phyloP scores from a whole-genome alignment of 2,888 invertebrate species.

The Dicyrtoma fusca region DNA sequence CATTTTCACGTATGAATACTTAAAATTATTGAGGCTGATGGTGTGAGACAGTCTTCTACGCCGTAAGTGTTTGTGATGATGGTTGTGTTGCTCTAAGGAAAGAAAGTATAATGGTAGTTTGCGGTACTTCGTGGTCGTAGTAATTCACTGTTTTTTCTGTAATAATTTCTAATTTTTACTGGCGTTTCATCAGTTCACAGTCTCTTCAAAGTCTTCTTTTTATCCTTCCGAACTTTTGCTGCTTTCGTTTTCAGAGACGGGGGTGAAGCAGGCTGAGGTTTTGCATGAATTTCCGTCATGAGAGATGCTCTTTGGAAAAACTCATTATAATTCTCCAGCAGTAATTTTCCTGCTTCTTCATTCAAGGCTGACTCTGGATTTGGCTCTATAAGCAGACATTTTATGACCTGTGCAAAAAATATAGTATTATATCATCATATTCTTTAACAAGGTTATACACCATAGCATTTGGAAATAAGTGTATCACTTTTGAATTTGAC shows the following conservation, averaged over 20 bases:
- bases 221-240: constrained; percentile 70
- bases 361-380: constrained; percentile 97
- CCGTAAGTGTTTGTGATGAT: background rate
- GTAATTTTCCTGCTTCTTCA: constrained; percentile 92
- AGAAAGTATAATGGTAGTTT: background rate
- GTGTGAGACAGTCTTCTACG: too few species aligned
- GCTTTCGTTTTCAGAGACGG: constrained; percentile 20
- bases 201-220: constrained; percentile 81
- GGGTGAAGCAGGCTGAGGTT: constrained; percentile 48
- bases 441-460: too few species aligned
- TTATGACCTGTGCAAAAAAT: constrained; percentile 70
- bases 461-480: too few species aligned
- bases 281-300: constrained; percentile 89
- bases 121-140: constrained; percentile 5
- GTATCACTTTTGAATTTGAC: too few species aligned
- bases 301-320: constrained; percentile 86
- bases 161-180: background rate
- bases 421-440: too few species aligned
- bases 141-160: background rate
- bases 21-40: too few species aligned
- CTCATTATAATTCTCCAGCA: constrained; percentile 89
- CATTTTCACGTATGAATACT: too few species aligned
- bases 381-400: constrained; percentile 94
- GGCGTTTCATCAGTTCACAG: constrained; percentile 66
- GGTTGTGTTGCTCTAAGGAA: background rate